Evolutionary conservation across 2,797 vertebrate genomes (phyloP).

Genomic region (Molossus alvarezi): DNA sequence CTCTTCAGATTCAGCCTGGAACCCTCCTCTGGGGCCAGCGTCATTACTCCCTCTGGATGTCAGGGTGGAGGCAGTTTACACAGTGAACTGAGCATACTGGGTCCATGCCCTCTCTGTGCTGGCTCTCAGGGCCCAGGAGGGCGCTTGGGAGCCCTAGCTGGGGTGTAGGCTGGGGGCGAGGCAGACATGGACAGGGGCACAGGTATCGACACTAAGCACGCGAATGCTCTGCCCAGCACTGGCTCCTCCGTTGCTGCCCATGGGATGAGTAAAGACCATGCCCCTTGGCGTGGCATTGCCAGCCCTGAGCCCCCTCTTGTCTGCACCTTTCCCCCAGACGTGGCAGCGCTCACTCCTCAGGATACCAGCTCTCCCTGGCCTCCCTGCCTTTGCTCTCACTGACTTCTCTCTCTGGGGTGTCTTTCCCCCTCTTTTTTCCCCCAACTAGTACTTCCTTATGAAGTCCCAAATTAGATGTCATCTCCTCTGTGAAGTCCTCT

Average conservation of each 20-base stretch:
- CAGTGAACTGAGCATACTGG: neutral
- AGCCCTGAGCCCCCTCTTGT: neutral
- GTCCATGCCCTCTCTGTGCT: neutral
- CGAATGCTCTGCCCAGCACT: too few relatives aligned
- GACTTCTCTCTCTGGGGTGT: neutral
- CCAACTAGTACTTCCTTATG: neutral
- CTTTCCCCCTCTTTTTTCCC: neutral
- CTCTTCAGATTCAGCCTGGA: neutral
- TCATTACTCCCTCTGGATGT: neutral
- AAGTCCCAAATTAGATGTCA: neutral
- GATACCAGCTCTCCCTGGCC: neutral
- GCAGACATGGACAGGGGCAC: neutral
- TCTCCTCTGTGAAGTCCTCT: constrained; percentile 46
- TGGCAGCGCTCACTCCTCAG: neutral
- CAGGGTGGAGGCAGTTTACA: neutral
- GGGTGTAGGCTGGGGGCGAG: neutral
- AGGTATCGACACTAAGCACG: neutral
- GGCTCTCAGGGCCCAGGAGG: neutral
- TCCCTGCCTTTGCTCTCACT: neutral
- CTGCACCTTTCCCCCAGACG: neutral
- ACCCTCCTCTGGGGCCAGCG: neutral
- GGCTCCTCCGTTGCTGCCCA: neutral
- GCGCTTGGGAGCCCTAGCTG: neutral
- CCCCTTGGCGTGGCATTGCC: neutral
- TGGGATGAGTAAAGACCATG: neutral